Conservation (phyloP, 2,888 invertebrate genomes). For the Caenorhabditis virilis region DNA sequence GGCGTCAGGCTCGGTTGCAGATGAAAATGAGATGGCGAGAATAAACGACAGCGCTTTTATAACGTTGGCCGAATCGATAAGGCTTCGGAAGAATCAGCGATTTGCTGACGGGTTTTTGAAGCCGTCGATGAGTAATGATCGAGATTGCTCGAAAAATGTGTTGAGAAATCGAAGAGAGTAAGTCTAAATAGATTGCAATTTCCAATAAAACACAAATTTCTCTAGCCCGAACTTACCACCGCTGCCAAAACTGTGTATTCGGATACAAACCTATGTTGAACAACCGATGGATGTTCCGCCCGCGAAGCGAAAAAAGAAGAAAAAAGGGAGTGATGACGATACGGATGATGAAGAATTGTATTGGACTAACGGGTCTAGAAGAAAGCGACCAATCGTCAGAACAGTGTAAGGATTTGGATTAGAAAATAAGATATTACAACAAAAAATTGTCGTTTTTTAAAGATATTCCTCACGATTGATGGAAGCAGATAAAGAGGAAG, state of each 20-base stretch:
- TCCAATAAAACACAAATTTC: not conserved
- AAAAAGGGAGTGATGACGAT: conserved; percentile 38
- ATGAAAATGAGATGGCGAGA: conserved; percentile 16
- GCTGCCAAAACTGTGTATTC: conserved; percentile 44
- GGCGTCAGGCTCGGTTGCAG: conserved; percentile 18
- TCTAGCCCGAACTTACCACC: conserved; percentile 7
- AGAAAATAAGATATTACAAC: too few species aligned
- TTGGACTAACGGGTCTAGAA: conserved; percentile 3
- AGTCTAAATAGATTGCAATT: not conserved
- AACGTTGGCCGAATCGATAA: conserved; percentile 36
- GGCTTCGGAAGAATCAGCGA: conserved; percentile 24
- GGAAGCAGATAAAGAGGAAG: conserved; percentile 11
- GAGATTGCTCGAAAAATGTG: conserved; percentile 34
- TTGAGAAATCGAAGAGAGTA: conserved; percentile 4
- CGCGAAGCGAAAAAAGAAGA: conserved; percentile 15
- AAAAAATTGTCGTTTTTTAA: too few species aligned
- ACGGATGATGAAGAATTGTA: conserved; percentile 36
- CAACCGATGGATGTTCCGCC: not conserved
- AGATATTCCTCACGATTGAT: too few species aligned
- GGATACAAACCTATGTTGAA: conserved; percentile 9
- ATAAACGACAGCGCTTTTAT: conserved; percentile 23
- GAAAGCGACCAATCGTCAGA: conserved; percentile 33
- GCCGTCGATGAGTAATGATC: conserved; percentile 14
- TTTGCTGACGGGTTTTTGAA: conserved; percentile 22
- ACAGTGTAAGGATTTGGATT: conserved; percentile 37